Conservation (phyloP, 1,140 invertebrate genomes). For the Eumaeus atala region DNA sequence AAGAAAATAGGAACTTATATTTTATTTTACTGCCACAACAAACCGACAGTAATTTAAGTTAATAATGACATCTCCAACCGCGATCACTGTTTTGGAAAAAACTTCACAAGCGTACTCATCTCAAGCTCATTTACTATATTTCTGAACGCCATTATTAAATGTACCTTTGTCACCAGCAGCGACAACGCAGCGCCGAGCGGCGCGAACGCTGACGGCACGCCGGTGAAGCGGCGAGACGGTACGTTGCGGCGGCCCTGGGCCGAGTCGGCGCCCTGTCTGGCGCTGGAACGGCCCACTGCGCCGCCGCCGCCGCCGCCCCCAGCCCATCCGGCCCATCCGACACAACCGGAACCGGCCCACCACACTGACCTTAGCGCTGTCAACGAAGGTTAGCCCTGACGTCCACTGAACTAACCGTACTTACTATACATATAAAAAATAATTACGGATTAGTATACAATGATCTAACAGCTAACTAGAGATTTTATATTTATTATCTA, state of each 20-base stretch:
- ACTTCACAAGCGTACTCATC: no score
- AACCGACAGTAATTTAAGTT: no score
- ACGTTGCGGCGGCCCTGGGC: constrained; percentile 31
- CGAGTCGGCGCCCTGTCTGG: constrained; percentile 40
- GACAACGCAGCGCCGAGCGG: constrained; percentile 35
- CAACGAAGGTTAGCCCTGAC: constrained; percentile 57
- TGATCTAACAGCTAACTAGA: no score
- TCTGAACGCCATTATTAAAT: no score
- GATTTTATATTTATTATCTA: no score
- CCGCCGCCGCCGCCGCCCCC: constrained; percentile 31
- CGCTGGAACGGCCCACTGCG: constrained; percentile 36
- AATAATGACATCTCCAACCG: background rate
- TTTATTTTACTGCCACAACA: no score
- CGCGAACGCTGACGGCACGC: constrained; percentile 34
- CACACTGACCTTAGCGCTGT: constrained; percentile 65
- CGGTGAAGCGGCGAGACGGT: constrained; percentile 35
- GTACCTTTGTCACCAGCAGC: constrained; percentile 38
- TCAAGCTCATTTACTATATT: no score
- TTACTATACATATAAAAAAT: constrained; percentile 9
- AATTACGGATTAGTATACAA: no score
- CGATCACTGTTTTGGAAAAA: background rate
- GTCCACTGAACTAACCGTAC: constrained; percentile 36
- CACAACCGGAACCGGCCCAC: constrained; percentile 14
- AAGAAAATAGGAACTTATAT: no score
- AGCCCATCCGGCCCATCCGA: constrained; percentile 29